Evolutionary conservation across 2,113 vertebrate species (phyloP), one percentile per base, ranked within the genome.

Genomic region (Emydocephalus ijimae): DNA sequence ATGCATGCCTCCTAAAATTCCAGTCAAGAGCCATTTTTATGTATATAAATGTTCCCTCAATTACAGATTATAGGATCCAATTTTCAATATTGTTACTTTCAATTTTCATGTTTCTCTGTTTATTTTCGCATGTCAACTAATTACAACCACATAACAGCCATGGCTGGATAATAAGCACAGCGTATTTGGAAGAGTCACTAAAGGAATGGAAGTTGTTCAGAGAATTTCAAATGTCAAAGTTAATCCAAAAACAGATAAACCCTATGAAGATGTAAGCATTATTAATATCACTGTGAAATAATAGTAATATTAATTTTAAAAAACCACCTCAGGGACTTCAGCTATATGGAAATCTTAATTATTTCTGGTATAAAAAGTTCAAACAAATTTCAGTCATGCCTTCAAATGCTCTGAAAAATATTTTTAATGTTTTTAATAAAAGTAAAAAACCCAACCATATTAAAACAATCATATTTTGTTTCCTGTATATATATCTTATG

Each of bases 141-240:
- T 61, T 43, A 26, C 24, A 1, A 94, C 94, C 88, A 86, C 87
- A 55, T 64, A 59, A 88, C 96, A 99, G 99, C 99, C 99, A 0
- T 99, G 99, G 99, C 98, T 99, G 1, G 99, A 99, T 96, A 99
- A 99, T 97, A 99, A 99, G 95, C 99, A 99, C 97, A 99, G 99
- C 0, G 99, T 99, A 39, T 99, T 99, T 94, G 99, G 99, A 95
- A 95, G 99, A 34, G 99, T 99, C 87, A 98, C 98, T 0, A 99
- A 99, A 97, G 99, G 99, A 93, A 99, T 99, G 99, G 99, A 99
- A 97, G 99, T 98, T 5, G 99, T 99, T 64, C 99, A 99, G 95
- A 98, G 99, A 97, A 99, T 99, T 96, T 99, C 99, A 93, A 99
- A 99, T 4, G 96, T 98, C 26, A 99, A 99, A 97, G 98, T 99